A percentile compares a stretch with the other conserved stretches of the same genome.
Conservation (phyloP, 2,113 vertebrate species). For the Ranitomeya imitator region DNA sequence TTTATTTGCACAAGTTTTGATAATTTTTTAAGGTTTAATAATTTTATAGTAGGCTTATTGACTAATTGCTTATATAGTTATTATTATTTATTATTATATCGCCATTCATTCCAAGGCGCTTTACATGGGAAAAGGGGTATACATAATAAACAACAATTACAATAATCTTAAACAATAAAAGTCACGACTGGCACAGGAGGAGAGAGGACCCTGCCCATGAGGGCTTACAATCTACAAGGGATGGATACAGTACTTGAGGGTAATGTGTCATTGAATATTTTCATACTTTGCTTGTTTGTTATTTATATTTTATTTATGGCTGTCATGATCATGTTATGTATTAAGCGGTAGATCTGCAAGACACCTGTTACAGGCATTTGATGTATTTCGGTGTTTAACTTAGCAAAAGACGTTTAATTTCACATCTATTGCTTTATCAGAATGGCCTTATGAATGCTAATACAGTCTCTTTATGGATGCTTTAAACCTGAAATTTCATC, state of each 20-base stretch:
- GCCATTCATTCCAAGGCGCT: no score
- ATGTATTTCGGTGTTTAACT: constrained; percentile 14
- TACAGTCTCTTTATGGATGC: constrained; percentile 32
- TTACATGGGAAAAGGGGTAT: no score
- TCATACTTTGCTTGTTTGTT: neutral
- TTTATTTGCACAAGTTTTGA: neutral
- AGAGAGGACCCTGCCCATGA: no score
- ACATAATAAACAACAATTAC: no score
- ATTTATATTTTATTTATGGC: neutral
- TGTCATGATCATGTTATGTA: constrained; percentile 1
- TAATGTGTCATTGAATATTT: neutral
- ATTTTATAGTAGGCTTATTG: neutral
- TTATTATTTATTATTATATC: no score
- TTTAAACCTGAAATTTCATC: constrained; percentile 32
- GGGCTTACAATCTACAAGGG: no score
- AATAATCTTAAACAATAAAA: no score
- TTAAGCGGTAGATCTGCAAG: constrained; percentile 10
- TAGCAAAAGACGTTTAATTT: neutral
- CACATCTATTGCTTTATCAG: constrained; percentile 19
- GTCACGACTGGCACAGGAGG: no score
- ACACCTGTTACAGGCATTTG: constrained; percentile 41
- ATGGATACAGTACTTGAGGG: no score
- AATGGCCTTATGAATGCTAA: neutral
- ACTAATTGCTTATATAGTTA: neutral
- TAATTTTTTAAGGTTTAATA: neutral